A percentile compares a stretch with the other conserved stretches of the same genome.
phyloP scores from a whole-genome alignment of 2,888 invertebrate species.

The Drosophila koepferae region DNA sequence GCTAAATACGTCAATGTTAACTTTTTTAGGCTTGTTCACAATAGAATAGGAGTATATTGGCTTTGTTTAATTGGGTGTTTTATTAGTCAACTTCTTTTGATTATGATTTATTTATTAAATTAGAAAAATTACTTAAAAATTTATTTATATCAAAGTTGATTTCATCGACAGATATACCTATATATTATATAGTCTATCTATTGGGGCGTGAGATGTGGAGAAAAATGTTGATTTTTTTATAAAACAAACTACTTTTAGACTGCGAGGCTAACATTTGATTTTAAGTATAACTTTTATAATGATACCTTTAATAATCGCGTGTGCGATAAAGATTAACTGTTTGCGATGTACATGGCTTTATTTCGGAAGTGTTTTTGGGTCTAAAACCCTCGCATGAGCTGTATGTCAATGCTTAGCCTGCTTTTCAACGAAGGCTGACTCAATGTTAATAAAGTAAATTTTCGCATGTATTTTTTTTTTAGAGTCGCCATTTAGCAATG shows the following conservation, averaged over 20 bases:
- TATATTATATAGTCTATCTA: slow-evolving; percentile 2
- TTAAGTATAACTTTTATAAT: background rate
- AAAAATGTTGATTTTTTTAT: background rate
- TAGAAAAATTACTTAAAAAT: background rate
- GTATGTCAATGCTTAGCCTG: background rate
- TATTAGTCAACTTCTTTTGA: no score
- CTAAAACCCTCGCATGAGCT: background rate
- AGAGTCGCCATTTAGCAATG: slow-evolving; percentile 9
- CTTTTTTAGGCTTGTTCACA: background rate
- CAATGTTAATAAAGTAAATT: slow-evolving; percentile 7
- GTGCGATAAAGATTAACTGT: background rate
- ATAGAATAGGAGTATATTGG: background rate
- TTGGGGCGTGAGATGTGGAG: background rate
- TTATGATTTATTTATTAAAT: no score
- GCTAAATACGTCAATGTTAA: slow-evolving; percentile 1
- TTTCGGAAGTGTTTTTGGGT: background rate
- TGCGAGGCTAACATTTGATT: background rate
- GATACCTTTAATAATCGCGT: background rate
- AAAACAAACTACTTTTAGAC: background rate
- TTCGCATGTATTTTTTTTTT: background rate
- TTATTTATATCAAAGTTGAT: background rate
- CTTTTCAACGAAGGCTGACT: slow-evolving; percentile 3
- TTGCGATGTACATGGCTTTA: background rate
- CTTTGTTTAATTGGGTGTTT: background rate
- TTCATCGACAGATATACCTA: background rate